Conservation (phyloP, 2,888 invertebrate genomes). For the Nasonovia ribisnigri region DNA sequence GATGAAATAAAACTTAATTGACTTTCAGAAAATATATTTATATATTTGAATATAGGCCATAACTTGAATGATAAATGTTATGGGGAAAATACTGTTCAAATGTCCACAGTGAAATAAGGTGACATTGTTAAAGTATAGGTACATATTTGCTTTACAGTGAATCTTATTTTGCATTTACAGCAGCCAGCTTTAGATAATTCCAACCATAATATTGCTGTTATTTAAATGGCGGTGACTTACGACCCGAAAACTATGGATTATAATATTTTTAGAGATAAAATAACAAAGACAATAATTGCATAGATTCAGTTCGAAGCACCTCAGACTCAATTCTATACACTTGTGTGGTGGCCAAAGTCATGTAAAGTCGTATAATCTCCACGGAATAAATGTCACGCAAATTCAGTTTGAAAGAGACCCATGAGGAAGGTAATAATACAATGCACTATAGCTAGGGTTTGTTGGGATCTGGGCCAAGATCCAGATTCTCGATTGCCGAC, state of each 20-base stretch:
- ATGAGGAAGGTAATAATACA: constrained; percentile 51
- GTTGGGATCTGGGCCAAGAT: constrained; percentile 58
- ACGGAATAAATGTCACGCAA: constrained; percentile 56
- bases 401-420: constrained; percentile 59
- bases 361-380: constrained; percentile 52
- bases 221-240: not conserved
- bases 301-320: not conserved
- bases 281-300: not conserved
- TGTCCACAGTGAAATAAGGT: not conserved
- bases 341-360: constrained; percentile 42
- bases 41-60: not conserved
- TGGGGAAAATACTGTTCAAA: not conserved
- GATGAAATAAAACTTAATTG: not conserved
- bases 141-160: not conserved
- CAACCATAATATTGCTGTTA: not conserved
- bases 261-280: not conserved
- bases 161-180: not conserved
- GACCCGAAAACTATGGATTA: not conserved
- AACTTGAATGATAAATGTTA: not conserved
- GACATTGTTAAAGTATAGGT: not conserved
- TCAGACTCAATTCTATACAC: constrained; percentile 32
- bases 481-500: constrained; percentile 55
- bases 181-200: not conserved
- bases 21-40: not conserved
- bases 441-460: constrained; percentile 32